Evolutionary conservation across 2,888 invertebrate species (phyloP), one percentile per base, ranked within the genome.

Genomic region (Lepidonotus clava): DNA sequence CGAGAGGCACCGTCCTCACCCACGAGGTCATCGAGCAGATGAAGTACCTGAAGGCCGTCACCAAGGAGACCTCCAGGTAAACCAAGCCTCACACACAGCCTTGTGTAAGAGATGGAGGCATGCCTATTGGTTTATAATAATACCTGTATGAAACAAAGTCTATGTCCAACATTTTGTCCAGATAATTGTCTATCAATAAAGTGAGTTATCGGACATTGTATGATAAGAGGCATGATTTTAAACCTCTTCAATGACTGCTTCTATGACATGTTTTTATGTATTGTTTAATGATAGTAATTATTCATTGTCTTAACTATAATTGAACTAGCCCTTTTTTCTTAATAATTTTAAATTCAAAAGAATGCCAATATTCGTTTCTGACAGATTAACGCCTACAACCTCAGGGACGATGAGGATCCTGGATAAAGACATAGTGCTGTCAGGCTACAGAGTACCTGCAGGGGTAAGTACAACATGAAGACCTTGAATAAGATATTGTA

Each of bases 351-450:
- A 53, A 2, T 53, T 53, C n/a, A 18, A 5, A 53, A n/a, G n/a
- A n/a, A n/a, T n/a, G n/a, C n/a, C n/a, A n/a, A n/a, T n/a, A n/a
- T n/a, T n/a, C n/a, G n/a, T 53, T 24, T 11, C 24, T 2, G 24
- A 5, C 24, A 61, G 61, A 14, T 5, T 61, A 11, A 61, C 28
- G 2, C 61, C 61, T 32, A 61, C 61, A 1, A 61, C 61, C 11
- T 1, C 28, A 11, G 83, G 83, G 6, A 83, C 83, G 5, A 56
- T 83, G 56, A 28, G 83, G 18, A 6, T 34, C 1, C 36, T 91
- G 11, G 87, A 88, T 24, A 36, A 83, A 11, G 91, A 90, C 80
- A 66, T 88, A 4, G 76, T 66, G 18, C 32, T 88, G 36, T 67
- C 77, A n/a, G 88, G 86, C n/a, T 88, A 88, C 71, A 76, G 32